Conservation (phyloP, 2,797 vertebrate species). For the Melanotaenia maccullochi region DNA sequence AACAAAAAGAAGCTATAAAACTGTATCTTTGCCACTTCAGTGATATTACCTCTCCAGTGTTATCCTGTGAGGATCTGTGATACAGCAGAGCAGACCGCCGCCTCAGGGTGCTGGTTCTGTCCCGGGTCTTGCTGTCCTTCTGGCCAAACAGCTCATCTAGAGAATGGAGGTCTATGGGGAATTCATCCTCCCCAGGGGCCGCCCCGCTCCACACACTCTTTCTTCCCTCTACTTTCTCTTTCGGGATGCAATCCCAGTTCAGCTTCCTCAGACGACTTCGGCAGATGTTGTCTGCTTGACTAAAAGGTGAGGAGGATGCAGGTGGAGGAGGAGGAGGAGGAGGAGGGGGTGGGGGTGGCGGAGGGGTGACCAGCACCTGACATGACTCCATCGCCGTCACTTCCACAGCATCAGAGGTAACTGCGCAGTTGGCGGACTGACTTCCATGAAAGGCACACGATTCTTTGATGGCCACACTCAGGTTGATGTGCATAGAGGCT, state of each 20-base stretch:
- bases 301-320: slow-evolving; percentile 45
- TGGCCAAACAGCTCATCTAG: slow-evolving; percentile 85
- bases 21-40: not conserved
- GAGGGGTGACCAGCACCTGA: slow-evolving; percentile 54
- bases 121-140: slow-evolving; percentile 74
- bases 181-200: slow-evolving; percentile 76
- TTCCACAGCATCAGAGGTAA: slow-evolving; percentile 58
- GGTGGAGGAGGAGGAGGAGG: slow-evolving; percentile 46
- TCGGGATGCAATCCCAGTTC: slow-evolving; percentile 86
- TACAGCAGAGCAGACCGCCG: slow-evolving; percentile 65
- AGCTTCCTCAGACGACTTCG: slow-evolving; percentile 82
- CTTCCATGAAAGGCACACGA: slow-evolving; percentile 80
- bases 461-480: slow-evolving; percentile 74
- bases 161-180: slow-evolving; percentile 83
- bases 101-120: slow-evolving; percentile 66
- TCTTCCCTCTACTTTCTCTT: slow-evolving; percentile 84
- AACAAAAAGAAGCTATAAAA: not conserved
- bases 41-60: slow-evolving; percentile 78
- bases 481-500: slow-evolving; percentile 76
- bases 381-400: slow-evolving; percentile 80
- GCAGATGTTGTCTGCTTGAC: slow-evolving; percentile 58
- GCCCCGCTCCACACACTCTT: slow-evolving; percentile 83
- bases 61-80: slow-evolving; percentile 78
- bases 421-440: slow-evolving; percentile 38
- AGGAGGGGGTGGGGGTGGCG: slow-evolving; percentile 61